Evolutionary conservation across 1,140 invertebrate species (phyloP).

Genomic region (Phocides pigmalion): DNA sequence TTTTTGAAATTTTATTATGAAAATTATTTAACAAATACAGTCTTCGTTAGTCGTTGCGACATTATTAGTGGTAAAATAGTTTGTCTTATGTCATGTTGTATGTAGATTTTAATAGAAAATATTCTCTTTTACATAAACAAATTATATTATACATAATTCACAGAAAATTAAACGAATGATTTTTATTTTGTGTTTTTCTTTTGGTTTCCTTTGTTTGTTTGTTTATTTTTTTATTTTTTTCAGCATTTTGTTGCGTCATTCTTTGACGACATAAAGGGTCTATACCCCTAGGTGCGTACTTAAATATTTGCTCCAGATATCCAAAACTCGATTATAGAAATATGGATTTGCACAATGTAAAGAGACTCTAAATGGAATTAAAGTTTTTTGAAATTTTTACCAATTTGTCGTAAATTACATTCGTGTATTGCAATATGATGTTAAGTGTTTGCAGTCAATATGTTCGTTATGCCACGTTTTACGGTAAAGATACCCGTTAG

Average conservation of each 20-base stretch:
- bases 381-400: conserved; percentile 45
- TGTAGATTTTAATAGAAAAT: conserved; percentile 77
- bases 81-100: conserved; percentile 73
- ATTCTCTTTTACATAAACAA: conserved; percentile 72
- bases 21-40: conserved; percentile 65
- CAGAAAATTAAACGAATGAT: conserved; percentile 79
- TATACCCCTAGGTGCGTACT: conserved; percentile 38
- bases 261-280: conserved; percentile 36
- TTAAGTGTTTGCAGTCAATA: background rate
- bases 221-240: conserved; percentile 39
- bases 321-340: conserved; percentile 32
- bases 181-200: conserved; percentile 70
- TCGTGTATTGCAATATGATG: conserved; percentile 3
- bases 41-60: conserved; percentile 71
- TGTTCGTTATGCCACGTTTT: background rate
- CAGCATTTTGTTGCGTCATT: conserved; percentile 21
- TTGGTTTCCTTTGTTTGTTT: conserved; percentile 56
- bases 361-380: conserved; percentile 48
- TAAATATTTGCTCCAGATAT: conserved; percentile 25
- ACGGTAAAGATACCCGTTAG: conserved; percentile 5
- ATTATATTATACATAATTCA: conserved; percentile 71
- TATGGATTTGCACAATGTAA: conserved; percentile 49
- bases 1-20: conserved; percentile 74
- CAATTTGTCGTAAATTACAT: conserved; percentile 29
- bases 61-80: conserved; percentile 60